These are phyloP conservation scores for Phaethornis superciliosus DNA, from an alignment of 2,113 vertebrate species.

Conservation along the genomic window DNA sequence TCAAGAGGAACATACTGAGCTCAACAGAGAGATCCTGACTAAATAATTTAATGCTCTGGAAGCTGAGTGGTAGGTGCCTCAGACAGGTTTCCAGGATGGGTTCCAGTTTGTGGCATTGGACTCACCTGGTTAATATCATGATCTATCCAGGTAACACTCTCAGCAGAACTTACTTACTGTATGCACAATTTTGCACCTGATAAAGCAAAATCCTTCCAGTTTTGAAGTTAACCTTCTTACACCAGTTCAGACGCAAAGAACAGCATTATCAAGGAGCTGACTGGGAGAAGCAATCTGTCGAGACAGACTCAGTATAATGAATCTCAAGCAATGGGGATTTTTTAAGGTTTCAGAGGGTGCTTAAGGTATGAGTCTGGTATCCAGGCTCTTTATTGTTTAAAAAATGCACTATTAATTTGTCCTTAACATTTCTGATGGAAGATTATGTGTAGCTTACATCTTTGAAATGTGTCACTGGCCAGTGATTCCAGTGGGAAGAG, in stretches of 20 bases:
- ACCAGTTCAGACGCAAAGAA: neutral
- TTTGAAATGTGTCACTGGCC: neutral
- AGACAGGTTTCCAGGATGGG: neutral
- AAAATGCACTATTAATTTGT: neutral
- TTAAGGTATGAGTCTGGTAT: neutral
- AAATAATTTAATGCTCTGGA: neutral
- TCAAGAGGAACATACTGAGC: neutral
- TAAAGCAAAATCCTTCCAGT: neutral
- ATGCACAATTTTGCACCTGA: neutral
- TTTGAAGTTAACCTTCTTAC: neutral
- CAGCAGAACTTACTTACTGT: neutral
- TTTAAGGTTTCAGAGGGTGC: neutral
- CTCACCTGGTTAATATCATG: neutral
- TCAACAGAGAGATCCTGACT: neutral
- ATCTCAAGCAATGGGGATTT: neutral
- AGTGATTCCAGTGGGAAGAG: neutral
- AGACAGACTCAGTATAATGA: neutral
- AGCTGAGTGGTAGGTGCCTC: neutral
- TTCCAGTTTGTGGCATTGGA: neutral
- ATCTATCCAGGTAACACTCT: neutral
- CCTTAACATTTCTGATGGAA: neutral
- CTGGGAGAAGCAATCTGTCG: neutral
- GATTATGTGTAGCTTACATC: neutral
- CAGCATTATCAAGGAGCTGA: neutral
- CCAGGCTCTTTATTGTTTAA: neutral